Conservation (phyloP, 2,113 vertebrate genomes). For the Anarhynchus alexandrinus region DNA sequence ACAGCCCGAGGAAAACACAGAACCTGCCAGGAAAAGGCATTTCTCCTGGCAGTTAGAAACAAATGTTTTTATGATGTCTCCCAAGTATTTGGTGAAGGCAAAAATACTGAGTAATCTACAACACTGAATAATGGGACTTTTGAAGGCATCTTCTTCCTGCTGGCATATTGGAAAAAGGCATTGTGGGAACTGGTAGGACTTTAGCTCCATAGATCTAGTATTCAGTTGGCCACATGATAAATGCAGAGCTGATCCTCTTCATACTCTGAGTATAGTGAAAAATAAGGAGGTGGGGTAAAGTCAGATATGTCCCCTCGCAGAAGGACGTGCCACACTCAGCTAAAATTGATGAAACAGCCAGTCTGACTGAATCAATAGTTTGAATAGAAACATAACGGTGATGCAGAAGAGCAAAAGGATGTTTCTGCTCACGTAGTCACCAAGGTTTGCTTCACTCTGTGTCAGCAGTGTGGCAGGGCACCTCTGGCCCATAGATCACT, state of each 20-base stretch:
- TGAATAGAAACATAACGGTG: not conserved
- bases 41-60: not conserved
- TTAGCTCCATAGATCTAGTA: not conserved
- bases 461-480: not conserved
- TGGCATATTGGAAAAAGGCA: not conserved
- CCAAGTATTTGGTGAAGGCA: not conserved
- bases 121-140: not conserved
- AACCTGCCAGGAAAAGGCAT: not conserved
- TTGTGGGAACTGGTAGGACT: not conserved
- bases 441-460: not conserved
- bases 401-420: not conserved
- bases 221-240: not conserved
- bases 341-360: not conserved
- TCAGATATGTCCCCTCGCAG: not conserved
- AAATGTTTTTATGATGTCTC: not conserved
- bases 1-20: not conserved
- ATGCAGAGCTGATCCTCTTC: not conserved
- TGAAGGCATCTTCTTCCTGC: not conserved
- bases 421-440: not conserved
- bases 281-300: not conserved
- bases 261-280: not conserved
- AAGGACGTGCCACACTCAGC: not conserved
- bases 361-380: not conserved
- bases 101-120: not conserved
- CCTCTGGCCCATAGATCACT: not conserved